Evolutionary conservation across 2,888 invertebrate species (phyloP), one percentile per base, ranked within the genome.

Genomic region (Conomelus anceps): DNA sequence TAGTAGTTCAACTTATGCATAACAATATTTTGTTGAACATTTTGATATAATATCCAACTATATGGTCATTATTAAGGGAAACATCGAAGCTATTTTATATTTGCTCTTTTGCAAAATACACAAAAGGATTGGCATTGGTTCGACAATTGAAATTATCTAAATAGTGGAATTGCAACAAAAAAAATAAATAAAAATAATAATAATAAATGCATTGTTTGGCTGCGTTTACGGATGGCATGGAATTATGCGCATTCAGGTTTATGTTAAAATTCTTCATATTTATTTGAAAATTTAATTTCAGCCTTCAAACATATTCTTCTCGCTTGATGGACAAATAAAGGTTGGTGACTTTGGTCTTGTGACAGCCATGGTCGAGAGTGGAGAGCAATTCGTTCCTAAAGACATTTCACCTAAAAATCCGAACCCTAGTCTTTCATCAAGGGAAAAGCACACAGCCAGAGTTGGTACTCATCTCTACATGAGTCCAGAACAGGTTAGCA

Each of bases 341-440:
- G 97, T 99, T 89, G 99, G 99, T 0, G 99, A 99, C 94, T 99
- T 99, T 94, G 99, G 99, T 0, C 95, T 99, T n/a, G 99, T 98
- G 17, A 99, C 99, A 4, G 96, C 97, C 23, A 97, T 97, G 95
- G 95, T 95, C 86, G 96, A 96, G 91, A 94, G 94, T 24, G 92
- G 91, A 22, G 92, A 91, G 20, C 91, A 91, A 13, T 89, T 90
- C 88, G 88, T 88, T 23, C 90, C 91, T 22, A 89, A 94, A 87
- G 93, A 93, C 89, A 90, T 89, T 0, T 88, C 89, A 3, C 41
- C 90, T 23, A 85, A 85, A 13, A 87, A 89, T n/a, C 88, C 87
- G 22, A 90, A 89, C 85, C 86, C 89, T 88, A 88, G 89, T 4
- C 85, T 90, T 89, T 34, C 26, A 17, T 23, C 86, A 86, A 22